phyloP scores from a whole-genome alignment of 2,888 invertebrate species.

The Physocephala rufipes region DNA sequence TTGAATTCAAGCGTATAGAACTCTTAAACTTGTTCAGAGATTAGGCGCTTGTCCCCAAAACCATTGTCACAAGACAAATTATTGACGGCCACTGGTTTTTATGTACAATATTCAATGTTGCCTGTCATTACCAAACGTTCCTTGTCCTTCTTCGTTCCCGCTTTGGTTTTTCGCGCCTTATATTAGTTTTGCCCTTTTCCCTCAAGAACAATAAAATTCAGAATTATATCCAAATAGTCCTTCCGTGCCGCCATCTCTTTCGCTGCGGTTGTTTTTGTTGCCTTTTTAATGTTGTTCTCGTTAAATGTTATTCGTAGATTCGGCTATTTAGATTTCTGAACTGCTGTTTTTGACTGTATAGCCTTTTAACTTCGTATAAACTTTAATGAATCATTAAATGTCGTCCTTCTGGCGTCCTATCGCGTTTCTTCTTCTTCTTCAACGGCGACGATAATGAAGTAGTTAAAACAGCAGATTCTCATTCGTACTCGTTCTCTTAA shows the following conservation, averaged over 20 bases:
- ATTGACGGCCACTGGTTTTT: no score
- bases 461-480: not conserved
- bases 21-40: no score
- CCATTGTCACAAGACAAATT: no score
- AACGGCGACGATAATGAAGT: not conserved
- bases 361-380: constrained; percentile 26
- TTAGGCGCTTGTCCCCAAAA: no score
- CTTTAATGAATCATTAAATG: constrained; percentile 26
- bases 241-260: not conserved
- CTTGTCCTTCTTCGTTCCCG: not conserved
- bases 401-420: not conserved
- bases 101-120: no score
- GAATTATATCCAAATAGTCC: no score
- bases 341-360: not conserved
- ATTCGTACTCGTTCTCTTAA: no score
- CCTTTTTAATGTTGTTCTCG: constrained; percentile 2
- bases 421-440: no score
- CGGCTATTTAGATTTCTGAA: not conserved
- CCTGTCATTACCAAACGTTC: no score
- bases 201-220: no score
- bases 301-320: constrained; percentile 15
- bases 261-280: not conserved
- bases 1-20: no score
- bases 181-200: no score
- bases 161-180: not conserved